Evolutionary conservation across 2,797 vertebrate species (phyloP), one percentile per base, ranked within the genome.

Genomic region (Acanthiza pusilla): DNA sequence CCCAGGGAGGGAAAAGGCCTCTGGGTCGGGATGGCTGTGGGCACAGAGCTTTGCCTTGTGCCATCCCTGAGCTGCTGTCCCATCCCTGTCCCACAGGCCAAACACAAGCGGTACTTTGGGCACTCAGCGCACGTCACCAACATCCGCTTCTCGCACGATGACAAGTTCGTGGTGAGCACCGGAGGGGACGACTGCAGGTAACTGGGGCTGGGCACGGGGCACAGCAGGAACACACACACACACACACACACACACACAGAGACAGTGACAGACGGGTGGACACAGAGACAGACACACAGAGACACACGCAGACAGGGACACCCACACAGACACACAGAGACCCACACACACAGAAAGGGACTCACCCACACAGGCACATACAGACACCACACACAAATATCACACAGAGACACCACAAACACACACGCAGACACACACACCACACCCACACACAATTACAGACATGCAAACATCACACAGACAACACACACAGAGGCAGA

Each of bases 101-200:
- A 99, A 98, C 99, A 99, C 97, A 99, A 99, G 94, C 98, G 99
- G 16, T 99, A 99, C 95, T 99, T 99, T 4, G 99, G 99, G 30
- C 99, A 99, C 96, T 99, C 99, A 0, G 99, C 99, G 23, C 99
- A 99, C 0, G 99, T 99, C 96, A 99, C 99, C 38, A 99, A 99
- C 96, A 98, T 99, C 26, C 98, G 99, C 32, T 99, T 99, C 97
- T 99, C 99, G 66, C 98, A 98, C 0, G 99, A 99, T 0, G 99
- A 99, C 96, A 99, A 99, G 88, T 99, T 98, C 0, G 98, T 99
- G 48, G 97, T 99, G 93, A 99, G 99, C 71, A 98, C 99, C 3
- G 99, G 99, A 73, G 99, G 99, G 77, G 98, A 99, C 0, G 99
- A 99, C 98, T 99, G 99, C 98, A 99, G 99, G 99, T 99, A 98